Evolutionary conservation across 92 coral and sea anemone species (phyloP).

Genomic region (Galaxea fascicularis): DNA sequence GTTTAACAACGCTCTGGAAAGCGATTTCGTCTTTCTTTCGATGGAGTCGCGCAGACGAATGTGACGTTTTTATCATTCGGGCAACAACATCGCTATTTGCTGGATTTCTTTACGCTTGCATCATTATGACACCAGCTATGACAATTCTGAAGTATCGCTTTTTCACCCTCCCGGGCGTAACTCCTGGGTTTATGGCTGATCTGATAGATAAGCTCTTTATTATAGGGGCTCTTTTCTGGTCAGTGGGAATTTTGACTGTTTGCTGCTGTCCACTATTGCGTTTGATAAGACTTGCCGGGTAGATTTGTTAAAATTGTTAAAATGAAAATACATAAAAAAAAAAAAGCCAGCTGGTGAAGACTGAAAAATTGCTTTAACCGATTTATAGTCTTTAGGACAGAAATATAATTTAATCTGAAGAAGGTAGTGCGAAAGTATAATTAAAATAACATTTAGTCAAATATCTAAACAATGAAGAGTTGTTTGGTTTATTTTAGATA

Average conservation of each 20-base stretch:
- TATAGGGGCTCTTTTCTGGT: constrained; percentile 89
- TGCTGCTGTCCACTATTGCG: constrained; percentile 90
- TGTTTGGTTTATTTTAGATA: no score
- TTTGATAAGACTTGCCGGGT: constrained; percentile 84
- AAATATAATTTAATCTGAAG: no score
- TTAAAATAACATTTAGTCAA: no score
- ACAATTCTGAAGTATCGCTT: constrained; percentile 85
- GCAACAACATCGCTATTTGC: constrained; percentile 89
- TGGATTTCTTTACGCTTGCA: constrained; percentile 80
- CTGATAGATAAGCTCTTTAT: constrained; percentile 82
- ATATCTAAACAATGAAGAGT: no score
- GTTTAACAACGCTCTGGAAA: constrained; percentile 89
- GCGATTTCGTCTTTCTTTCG: constrained; percentile 94
- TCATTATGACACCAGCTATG: constrained; percentile 91
- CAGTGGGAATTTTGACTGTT: constrained; percentile 68
- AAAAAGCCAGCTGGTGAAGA: no score
- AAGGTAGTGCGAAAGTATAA: no score
- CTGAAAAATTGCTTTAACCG: no score
- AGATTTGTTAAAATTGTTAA: constrained; percentile 1
- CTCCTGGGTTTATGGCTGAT: constrained; percentile 75
- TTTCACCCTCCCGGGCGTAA: constrained; percentile 83
- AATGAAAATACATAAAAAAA: no score
- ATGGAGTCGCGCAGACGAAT: constrained; percentile 89
- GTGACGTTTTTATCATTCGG: constrained; percentile 82
- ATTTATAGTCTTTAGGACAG: no score